Base-by-base conservation (phyloP, 2,797 vertebrate species). In the Muraenolepis orangiensis region DNA sequence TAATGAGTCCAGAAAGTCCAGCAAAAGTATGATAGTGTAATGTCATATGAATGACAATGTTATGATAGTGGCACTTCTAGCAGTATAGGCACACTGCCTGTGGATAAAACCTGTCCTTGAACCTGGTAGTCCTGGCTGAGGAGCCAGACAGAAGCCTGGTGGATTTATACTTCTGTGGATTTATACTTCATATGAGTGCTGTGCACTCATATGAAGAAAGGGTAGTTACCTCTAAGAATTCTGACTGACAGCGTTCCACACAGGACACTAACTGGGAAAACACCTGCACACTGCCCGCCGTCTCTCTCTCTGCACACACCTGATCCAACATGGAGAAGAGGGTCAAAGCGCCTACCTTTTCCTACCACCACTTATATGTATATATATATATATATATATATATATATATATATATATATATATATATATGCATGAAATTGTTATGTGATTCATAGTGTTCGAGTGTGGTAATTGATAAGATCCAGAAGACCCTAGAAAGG, bases 241-340 rank as follows among this genome's bases (percentile, higher is more conserved):
- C 85, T 0, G 87, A 82, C 77, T 93, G 93, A 42, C 89, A 88
- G 20, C 28, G 80, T 84, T 94, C 90, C 73, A 90, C 38, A 3
- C 76, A 79, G 26, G 82, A 82, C 71, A 91, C 84, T 31, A 94
- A 81, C 29, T 85, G 80, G 30, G 87, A 78, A 74, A 94, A 92
- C 31, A 70, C 78, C 40, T 69, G 75, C 3, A 89, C 69, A 0
- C 78, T 82, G 72, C 77, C 85, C 0, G 80, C 75, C 0, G 75
- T 89, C 76, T 94, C 88, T 70, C 30, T 82, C 30, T 91, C 84
- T 7, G 92, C 90, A 30, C 84, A 87, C 26, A 75, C 79, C 93
- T 94, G 78, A 46, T 0, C 29, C 38, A 76, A 68, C 36, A 2
- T 74, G 11, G 2, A 68, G 68, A 14, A 74, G 28, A 16, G 4